Percentiles rank a stretch among this genome's conserved stretches.
phyloP scores from a whole-genome alignment of 1,140 invertebrate genomes.

The Bombus affinis region DNA sequence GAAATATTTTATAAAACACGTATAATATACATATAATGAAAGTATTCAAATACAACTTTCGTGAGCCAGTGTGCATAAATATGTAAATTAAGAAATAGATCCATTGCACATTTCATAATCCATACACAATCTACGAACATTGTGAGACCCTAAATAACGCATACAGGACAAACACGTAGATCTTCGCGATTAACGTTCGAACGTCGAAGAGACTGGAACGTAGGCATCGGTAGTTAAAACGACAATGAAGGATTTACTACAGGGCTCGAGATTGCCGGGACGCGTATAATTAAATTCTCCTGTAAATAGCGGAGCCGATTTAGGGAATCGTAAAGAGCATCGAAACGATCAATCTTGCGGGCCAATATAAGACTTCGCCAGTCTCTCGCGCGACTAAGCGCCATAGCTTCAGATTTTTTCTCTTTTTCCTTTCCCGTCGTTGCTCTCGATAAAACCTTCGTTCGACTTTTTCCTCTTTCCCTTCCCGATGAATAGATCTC shows the following conservation, averaged over 20 bases:
- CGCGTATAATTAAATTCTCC: conserved; percentile 63
- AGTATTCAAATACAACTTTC: too few species aligned
- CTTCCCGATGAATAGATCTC: conserved; percentile 41
- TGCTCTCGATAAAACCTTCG: conserved; percentile 17
- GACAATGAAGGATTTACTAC: conserved; percentile 31
- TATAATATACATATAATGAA: too few species aligned
- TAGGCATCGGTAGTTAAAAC: neutral
- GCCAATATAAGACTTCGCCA: neutral
- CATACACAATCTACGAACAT: neutral
- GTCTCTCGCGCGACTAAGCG: conserved; percentile 8
- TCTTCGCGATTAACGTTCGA: neutral
- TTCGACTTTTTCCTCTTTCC: neutral
- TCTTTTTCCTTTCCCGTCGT: neutral
- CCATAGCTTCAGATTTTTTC: conserved; percentile 5
- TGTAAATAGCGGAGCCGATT: conserved; percentile 50
- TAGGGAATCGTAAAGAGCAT: conserved; percentile 43
- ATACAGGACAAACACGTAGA: neutral
- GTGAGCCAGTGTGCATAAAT: too few species aligned
- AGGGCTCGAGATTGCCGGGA: neutral
- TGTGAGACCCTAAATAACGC: neutral
- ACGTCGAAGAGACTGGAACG: neutral
- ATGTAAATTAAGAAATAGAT: neutral
- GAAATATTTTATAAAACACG: too few species aligned
- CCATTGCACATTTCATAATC: neutral
- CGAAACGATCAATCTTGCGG: conserved; percentile 54